phyloP scores from a whole-genome alignment of 2,113 vertebrate species.

The Myotis yumanensis region DNA sequence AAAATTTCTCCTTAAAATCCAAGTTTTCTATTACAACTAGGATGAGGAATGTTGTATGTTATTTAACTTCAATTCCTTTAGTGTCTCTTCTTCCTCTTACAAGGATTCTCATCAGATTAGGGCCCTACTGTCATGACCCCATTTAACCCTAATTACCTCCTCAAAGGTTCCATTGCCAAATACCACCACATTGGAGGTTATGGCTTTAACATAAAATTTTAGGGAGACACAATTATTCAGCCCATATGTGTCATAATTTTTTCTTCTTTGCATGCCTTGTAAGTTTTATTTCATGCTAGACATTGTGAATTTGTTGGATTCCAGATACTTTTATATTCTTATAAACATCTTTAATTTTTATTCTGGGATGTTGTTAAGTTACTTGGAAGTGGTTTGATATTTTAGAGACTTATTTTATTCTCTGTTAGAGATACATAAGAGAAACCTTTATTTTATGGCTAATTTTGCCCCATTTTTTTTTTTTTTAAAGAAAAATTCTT shows the following conservation, averaged over 20 bases:
- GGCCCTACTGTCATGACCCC: not conserved
- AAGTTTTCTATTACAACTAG: constrained; percentile 54
- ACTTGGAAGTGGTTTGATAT: constrained; percentile 14
- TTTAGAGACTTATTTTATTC: not conserved
- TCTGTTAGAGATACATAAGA: not conserved
- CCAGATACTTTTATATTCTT: constrained; percentile 7
- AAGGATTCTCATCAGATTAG: not conserved
- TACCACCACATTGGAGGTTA: not conserved
- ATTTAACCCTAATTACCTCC: not conserved
- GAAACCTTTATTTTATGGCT: not conserved
- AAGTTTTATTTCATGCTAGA: constrained; percentile 4
- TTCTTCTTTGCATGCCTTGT: not conserved
- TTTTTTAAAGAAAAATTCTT: not conserved
- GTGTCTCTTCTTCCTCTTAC: not conserved
- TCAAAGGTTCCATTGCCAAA: not conserved
- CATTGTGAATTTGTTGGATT: not conserved
- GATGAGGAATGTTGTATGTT: not conserved
- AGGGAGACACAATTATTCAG: not conserved
- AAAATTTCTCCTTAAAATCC: constrained; percentile 35
- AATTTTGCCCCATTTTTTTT: not conserved
- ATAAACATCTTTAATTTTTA: not conserved
- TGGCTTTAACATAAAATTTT: not conserved
- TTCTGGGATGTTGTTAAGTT: not conserved
- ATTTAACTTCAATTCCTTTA: constrained; percentile 62
- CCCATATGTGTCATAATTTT: not conserved